Base-by-base conservation (phyloP, 2,797 vertebrate species). In the Aplochiton taeniatus region DNA sequence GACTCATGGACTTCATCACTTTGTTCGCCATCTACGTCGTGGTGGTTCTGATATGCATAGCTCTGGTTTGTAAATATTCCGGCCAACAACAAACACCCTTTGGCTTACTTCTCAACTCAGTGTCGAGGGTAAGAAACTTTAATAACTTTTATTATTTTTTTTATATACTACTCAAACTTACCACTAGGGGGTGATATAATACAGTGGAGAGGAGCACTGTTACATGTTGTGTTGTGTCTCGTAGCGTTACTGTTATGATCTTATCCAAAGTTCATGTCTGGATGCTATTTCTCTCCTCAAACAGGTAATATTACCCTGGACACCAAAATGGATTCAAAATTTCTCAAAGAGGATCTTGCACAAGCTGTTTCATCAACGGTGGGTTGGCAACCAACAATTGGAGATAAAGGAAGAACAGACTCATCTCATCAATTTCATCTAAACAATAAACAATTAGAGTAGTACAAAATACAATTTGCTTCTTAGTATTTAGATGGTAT, bases 361-460 rank as follows among this genome's bases (percentile, higher is more conserved):
- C 88, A 90, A 83, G 58, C 75, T 98, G 58, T 95, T 98, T 74
- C 93, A 96, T 66, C 94, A 94, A 48, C 94, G 96, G 97, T 97
- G 86, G 56, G 83, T 53, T 12, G 0, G 41, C 18, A 18, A 11
- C 8, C 17, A n/a, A 44, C 52, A 6, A 31, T 31, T 31, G 31
- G 2, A 31, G 31, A 6, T 6, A 31, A 31, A 31, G 31, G 6
- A 31, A 31, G 3, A 31, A 31, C 31, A 6, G 31, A 31, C 31
- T 31, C 2, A 6, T 31, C 6, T 31, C 31, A 31, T 31, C 31
- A 31, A 6, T 31, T 31, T 31, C 31, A 31, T 31, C 31, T 31
- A 31, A 31, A 31, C 31, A 31, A 31, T 31, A 31, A 31, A 31
- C 31, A 31, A 31, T 31, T 2, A 31, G 3, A 2, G 31, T 31